Conservation (phyloP, 2,888 invertebrate genomes). For the Penaeus monodon region DNA sequence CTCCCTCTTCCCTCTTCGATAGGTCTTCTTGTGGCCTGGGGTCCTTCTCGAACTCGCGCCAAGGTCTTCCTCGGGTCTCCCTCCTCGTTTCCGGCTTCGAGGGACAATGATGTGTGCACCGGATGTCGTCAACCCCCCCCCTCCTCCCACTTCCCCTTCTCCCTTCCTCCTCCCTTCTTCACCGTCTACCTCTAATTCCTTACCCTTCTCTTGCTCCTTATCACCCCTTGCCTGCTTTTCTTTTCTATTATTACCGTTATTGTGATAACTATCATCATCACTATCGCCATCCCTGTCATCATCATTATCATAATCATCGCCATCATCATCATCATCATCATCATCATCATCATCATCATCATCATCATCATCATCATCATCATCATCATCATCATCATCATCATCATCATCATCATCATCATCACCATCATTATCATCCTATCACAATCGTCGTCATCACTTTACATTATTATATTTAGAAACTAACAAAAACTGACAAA, state of each 20-base stretch:
- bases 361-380: constrained; percentile 8
- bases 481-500: no score
- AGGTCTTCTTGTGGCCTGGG: background rate
- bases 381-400: background rate
- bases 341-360: background rate
- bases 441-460: background rate
- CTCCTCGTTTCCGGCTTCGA: background rate
- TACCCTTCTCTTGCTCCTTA: background rate
- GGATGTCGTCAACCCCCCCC: background rate
- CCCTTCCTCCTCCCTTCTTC: constrained; percentile 3
- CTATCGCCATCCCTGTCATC: background rate
- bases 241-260: background rate
- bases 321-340: background rate
- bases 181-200: background rate
- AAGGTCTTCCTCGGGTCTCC: background rate
- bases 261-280: background rate
- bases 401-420: background rate
- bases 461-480: background rate
- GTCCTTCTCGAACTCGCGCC: background rate
- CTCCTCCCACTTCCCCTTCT: background rate
- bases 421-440: background rate
- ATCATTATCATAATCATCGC: background rate
- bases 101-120: no score
- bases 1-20: background rate
- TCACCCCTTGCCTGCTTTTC: background rate